Conservation (phyloP, 2,888 invertebrate species). For the Apodemia mormo region DNA sequence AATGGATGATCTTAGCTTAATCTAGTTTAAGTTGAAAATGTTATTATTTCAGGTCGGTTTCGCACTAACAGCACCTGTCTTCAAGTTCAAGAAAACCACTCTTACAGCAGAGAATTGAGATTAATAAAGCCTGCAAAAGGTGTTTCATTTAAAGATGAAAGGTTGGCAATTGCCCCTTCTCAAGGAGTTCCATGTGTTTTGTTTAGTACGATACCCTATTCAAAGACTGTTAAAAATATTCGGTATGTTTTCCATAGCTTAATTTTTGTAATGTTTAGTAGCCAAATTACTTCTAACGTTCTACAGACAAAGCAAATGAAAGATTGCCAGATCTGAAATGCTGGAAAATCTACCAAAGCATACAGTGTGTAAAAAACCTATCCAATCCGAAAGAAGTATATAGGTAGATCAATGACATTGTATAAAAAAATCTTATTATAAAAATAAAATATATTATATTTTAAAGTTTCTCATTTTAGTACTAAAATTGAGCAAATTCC, state of each 20-base stretch:
- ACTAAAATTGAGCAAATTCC: too few species aligned
- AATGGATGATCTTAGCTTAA: neutral
- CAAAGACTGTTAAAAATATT: conserved; percentile 83
- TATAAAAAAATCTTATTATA: too few species aligned
- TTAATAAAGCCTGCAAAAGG: conserved; percentile 83
- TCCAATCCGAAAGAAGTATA: too few species aligned
- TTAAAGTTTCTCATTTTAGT: too few species aligned
- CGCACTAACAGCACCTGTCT: conserved; percentile 77
- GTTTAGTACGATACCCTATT: conserved; percentile 94
- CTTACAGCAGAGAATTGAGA: conserved; percentile 80
- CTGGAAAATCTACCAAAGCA: too few species aligned
- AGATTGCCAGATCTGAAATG: neutral
- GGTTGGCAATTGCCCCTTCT: conserved; percentile 90
- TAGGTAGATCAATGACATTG: too few species aligned
- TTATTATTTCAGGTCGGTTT: conserved; percentile 63
- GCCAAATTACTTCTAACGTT: neutral
- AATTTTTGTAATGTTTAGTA: too few species aligned
- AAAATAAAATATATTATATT: too few species aligned
- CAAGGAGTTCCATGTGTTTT: conserved; percentile 91
- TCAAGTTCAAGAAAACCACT: conserved; percentile 82
- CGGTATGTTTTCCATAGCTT: conserved; percentile 69
- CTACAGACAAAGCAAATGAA: too few species aligned
- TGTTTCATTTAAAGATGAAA: conserved; percentile 88
- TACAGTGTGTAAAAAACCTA: too few species aligned
- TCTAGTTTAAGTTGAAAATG: neutral